Conservation (phyloP, 2,888 invertebrate species). For the Tachina lurida region DNA sequence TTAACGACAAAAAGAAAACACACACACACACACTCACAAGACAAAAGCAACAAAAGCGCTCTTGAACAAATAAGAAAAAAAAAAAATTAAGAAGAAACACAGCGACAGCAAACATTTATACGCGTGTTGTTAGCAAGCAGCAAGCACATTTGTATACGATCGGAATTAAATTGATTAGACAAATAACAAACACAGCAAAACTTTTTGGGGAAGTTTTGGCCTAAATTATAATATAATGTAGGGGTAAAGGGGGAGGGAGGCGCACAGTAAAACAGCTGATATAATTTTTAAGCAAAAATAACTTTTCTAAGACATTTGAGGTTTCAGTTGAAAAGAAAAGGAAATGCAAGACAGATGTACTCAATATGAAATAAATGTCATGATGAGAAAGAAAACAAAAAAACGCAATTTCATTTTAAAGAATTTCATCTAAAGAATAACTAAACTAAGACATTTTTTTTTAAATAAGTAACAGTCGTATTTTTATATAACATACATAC, state of each 20-base stretch:
- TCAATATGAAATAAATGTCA: constrained; percentile 8
- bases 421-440: too few relatives aligned
- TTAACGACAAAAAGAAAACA: constrained; percentile 49
- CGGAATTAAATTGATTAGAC: constrained; percentile 56
- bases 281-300: not conserved
- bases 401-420: too few relatives aligned
- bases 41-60: constrained; percentile 31
- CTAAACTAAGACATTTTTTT: not conserved
- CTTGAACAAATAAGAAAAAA: constrained; percentile 1
- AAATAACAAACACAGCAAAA: constrained; percentile 32
- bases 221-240: constrained; percentile 16
- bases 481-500: not conserved
- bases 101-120: constrained; percentile 26
- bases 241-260: not conserved
- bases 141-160: constrained; percentile 46
- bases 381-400: not conserved
- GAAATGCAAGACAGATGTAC: not conserved
- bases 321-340: not conserved
- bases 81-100: not conserved
- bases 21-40: not conserved
- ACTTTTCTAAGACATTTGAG: not conserved
- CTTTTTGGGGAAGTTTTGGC: constrained; percentile 52
- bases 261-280: constrained; percentile 16
- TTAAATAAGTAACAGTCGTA: not conserved
- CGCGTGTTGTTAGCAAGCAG: constrained; percentile 16